Percentiles rank a stretch among this genome's conserved stretches.
Evolutionary conservation across 2,797 vertebrate species (phyloP).

Genomic region (Scomberomorus guttatus): DNA sequence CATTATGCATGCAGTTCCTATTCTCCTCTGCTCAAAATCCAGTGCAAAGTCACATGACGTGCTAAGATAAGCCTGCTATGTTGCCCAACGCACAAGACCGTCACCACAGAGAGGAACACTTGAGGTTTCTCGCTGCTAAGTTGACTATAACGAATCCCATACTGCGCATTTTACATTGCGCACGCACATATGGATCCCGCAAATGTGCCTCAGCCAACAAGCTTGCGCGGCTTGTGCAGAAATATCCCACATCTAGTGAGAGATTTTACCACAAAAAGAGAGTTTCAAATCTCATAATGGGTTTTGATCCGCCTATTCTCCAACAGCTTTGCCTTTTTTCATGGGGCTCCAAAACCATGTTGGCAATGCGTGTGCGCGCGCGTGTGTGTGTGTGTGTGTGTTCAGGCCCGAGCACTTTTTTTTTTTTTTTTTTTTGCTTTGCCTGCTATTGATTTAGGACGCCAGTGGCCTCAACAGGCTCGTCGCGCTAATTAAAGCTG

Average conservation of each 20-base stretch:
- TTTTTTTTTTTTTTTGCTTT: too few species aligned
- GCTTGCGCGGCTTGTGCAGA: slow-evolving; percentile 27
- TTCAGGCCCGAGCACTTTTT: slow-evolving; percentile 29
- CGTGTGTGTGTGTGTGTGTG: slow-evolving; percentile 12
- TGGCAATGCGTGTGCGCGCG: slow-evolving; percentile 49
- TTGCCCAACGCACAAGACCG: slow-evolving; percentile 26
- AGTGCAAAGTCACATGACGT: slow-evolving; percentile 61
- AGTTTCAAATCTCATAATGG: slow-evolving; percentile 76
- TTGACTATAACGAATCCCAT: slow-evolving; percentile 26
- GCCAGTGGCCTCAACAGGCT: slow-evolving; percentile 51
- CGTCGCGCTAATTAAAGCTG: slow-evolving; percentile 45
- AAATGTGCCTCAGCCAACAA: slow-evolving; percentile 17
- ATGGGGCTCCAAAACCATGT: slow-evolving; percentile 62
- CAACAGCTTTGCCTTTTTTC: slow-evolving; percentile 70
- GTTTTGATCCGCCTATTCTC: slow-evolving; percentile 75
- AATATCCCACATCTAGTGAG: slow-evolving; percentile 47
- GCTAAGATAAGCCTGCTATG: slow-evolving; percentile 37
- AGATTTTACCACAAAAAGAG: slow-evolving; percentile 50
- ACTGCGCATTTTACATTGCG: not conserved
- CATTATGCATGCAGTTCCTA: slow-evolving; percentile 49
- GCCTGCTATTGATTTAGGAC: slow-evolving; percentile 52
- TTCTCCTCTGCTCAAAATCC: slow-evolving; percentile 26
- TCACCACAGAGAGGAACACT: slow-evolving; percentile 19
- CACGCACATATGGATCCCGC: slow-evolving; percentile 11
- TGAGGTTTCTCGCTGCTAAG: slow-evolving; percentile 19